Conservation (phyloP, 2,888 invertebrate genomes). For the Megastigmus dorsalis region DNA sequence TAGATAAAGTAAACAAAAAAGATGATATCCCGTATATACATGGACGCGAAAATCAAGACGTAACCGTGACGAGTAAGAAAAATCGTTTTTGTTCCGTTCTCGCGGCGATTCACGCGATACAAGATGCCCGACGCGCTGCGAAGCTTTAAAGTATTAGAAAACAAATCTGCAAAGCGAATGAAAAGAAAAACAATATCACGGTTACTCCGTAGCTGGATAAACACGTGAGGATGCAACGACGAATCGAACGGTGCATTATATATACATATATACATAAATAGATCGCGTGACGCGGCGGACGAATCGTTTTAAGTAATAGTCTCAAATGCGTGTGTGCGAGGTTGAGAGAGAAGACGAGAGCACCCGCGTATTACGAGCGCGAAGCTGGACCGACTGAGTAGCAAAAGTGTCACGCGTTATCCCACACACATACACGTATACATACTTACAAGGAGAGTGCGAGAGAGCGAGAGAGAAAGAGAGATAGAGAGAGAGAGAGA, state of each 20-base stretch:
- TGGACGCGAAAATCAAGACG: too few relatives aligned
- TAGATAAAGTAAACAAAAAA: conserved; percentile 24
- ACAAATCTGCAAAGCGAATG: too few relatives aligned
- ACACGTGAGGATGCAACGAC: conserved; percentile 20
- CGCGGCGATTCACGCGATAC: background rate
- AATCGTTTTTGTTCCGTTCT: conserved; percentile 10
- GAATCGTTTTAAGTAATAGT: conserved; percentile 18
- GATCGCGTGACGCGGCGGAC: conserved; percentile 31
- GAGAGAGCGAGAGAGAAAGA: conserved; percentile 55
- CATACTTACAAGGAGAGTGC: conserved; percentile 3
- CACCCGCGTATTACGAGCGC: conserved; percentile 57
- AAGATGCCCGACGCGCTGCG: background rate
- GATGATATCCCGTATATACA: conserved; percentile 9
- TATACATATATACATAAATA: conserved; percentile 48
- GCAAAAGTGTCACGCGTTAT: conserved; percentile 61
- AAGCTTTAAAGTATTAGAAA: conserved; percentile 39
- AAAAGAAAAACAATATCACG: background rate
- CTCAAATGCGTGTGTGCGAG: too few relatives aligned
- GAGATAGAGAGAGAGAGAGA: conserved; percentile 53
- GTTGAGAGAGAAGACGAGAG: conserved; percentile 56
- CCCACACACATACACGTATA: conserved; percentile 48
- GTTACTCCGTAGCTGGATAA: conserved; percentile 17
- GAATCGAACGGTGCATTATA: conserved; percentile 39
- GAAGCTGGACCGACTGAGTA: conserved; percentile 59
- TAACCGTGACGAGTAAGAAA: background rate